Evolutionary conservation across 2,797 vertebrate genomes (phyloP).

Genomic region (Bradypodion ventrale): DNA sequence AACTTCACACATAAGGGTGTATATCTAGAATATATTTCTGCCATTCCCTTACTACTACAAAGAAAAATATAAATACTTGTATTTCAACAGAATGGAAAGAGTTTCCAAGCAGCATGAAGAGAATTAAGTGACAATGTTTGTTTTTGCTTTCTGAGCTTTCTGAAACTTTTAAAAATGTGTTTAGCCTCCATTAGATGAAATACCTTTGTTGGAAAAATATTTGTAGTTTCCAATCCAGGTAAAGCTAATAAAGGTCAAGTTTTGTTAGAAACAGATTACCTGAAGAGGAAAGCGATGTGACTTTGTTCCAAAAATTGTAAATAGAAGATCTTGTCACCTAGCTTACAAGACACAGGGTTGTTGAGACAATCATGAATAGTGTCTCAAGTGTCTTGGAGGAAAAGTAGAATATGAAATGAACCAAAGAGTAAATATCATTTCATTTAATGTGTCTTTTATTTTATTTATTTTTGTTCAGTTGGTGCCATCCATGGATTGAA

Average conservation of each 20-base stretch:
- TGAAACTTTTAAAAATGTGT: background rate
- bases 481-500: no score
- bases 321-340: no score
- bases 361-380: no score
- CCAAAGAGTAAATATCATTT: no score
- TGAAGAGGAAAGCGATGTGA: no score
- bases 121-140: background rate
- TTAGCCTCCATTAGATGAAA: background rate
- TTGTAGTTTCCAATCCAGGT: background rate
- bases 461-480: no score
- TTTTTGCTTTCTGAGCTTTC: background rate
- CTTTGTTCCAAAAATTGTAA: no score
- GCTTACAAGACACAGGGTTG: no score
- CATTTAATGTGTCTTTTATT: no score
- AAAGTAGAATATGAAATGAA: no score
- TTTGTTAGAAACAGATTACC: no score
- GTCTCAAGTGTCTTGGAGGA: no score
- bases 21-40: background rate
- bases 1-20: background rate
- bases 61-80: background rate
- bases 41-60: background rate
- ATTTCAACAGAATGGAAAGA: background rate
- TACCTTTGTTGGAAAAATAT: background rate
- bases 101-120: background rate
- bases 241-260: background rate